Evolutionary conservation across 2,888 invertebrate species (phyloP).

Genomic region (Caenorhabditis sp.): DNA sequence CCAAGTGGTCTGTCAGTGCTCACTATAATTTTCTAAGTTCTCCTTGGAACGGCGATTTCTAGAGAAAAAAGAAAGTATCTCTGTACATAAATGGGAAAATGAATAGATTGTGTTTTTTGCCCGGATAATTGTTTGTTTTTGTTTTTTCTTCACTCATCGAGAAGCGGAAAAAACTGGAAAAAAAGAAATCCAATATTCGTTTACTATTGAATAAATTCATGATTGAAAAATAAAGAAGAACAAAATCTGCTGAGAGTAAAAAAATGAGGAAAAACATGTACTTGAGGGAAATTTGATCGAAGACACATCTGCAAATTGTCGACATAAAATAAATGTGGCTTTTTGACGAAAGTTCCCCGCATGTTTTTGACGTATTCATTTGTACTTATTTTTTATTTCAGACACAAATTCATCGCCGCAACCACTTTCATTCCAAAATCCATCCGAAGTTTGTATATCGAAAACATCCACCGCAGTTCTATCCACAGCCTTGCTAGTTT

Average conservation of each 20-base stretch:
- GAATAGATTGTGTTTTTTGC: neutral
- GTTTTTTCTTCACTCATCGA: neutral
- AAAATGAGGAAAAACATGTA: neutral
- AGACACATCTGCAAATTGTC: neutral
- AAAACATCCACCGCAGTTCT: conserved; percentile 25
- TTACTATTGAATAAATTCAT: neutral
- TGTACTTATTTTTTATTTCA: conserved; percentile 4
- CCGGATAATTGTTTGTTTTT: neutral
- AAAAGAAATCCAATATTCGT: neutral
- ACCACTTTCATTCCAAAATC: conserved; percentile 28
- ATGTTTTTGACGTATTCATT: too few species aligned
- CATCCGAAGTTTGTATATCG: conserved; percentile 38
- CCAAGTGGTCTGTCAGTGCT: too few species aligned
- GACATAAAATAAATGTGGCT: neutral
- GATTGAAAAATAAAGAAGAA: neutral
- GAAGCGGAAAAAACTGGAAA: neutral
- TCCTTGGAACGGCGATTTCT: neutral
- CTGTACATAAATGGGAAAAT: neutral
- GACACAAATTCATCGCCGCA: conserved; percentile 32
- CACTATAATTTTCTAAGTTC: too few species aligned
- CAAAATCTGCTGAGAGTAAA: neutral
- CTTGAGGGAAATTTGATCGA: too few species aligned
- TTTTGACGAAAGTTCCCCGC: neutral
- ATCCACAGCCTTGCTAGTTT: conserved; percentile 23
- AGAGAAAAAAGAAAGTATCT: neutral